These are phyloP conservation scores for Dicyrtomina minuta DNA, from an alignment of 2,888 invertebrate species.

Conservation along the genomic window DNA sequence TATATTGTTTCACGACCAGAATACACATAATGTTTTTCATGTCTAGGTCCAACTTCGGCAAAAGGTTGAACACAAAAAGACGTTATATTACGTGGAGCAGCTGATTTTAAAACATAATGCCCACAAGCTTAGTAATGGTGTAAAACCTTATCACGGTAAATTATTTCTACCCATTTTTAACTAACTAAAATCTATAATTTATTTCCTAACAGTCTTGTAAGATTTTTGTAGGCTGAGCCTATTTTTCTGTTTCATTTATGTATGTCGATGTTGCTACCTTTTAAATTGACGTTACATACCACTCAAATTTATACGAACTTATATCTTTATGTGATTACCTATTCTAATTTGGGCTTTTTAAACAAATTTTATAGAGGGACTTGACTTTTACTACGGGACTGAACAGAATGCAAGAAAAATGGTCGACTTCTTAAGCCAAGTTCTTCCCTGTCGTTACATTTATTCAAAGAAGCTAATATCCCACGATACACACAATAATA, in stretches of 20 bases:
- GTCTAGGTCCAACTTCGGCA: slow-evolving; percentile 79
- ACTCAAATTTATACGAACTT: not conserved
- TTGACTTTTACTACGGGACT: slow-evolving; percentile 91
- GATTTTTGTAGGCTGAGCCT: too few relatives aligned
- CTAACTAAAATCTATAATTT: not conserved
- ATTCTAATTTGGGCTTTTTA: too few relatives aligned
- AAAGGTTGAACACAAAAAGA: slow-evolving; percentile 89
- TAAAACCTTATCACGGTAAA: slow-evolving; percentile 77
- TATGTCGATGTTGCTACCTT: not conserved
- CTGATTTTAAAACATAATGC: slow-evolving; percentile 92
- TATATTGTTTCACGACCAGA: too few relatives aligned
- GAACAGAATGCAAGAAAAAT: slow-evolving; percentile 91
- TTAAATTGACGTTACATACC: slow-evolving; percentile 3
- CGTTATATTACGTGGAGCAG: slow-evolving; percentile 96
- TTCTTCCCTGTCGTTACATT: slow-evolving; percentile 83
- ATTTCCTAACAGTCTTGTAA: too few relatives aligned
- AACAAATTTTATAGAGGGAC: slow-evolving; percentile 75
- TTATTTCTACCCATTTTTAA: slow-evolving; percentile 19
- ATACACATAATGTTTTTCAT: too few relatives aligned
- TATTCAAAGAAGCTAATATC: slow-evolving; percentile 94
- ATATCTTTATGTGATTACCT: slow-evolving; percentile 40
- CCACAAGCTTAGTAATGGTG: slow-evolving; percentile 84
- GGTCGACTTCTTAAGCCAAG: slow-evolving; percentile 85
- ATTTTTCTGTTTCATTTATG: too few relatives aligned
- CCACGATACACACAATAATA: slow-evolving; percentile 95